phyloP scores from a whole-genome alignment of 1,140 invertebrate genomes.

The Tetramorium parvispinum region DNA sequence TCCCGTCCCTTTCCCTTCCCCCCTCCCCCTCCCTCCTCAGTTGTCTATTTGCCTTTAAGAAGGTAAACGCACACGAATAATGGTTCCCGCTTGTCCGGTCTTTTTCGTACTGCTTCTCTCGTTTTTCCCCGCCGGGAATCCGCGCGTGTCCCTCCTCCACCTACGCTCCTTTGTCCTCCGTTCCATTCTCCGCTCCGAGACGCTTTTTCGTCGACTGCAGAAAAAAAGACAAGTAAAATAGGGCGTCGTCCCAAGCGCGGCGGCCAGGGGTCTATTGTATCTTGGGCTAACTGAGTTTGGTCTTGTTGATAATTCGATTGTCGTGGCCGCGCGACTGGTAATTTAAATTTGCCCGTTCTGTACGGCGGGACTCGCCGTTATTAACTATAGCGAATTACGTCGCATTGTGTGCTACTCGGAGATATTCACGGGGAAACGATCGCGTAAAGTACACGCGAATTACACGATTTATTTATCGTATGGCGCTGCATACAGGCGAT shows the following conservation, averaged over 20 bases:
- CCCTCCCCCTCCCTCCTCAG: neutral
- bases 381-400: slow-evolving; percentile 47
- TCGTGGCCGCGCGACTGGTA: slow-evolving; percentile 47
- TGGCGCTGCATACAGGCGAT: neutral
- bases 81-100: slow-evolving; percentile 41
- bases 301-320: slow-evolving; percentile 51
- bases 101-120: neutral
- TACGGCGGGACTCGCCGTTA: slow-evolving; percentile 11
- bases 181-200: slow-evolving; percentile 25
- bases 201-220: slow-evolving; percentile 19
- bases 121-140: neutral
- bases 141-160: neutral
- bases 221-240: slow-evolving; percentile 31
- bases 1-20: neutral
- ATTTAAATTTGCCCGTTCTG: slow-evolving; percentile 32
- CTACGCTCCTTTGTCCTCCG: slow-evolving; percentile 28
- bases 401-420: neutral
- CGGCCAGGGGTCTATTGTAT: slow-evolving; percentile 30
- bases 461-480: slow-evolving; percentile 47
- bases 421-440: slow-evolving; percentile 27
- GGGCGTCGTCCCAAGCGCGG: neutral
- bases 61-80: slow-evolving; percentile 64
- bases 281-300: slow-evolving; percentile 52
- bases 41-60: slow-evolving; percentile 34
- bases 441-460: slow-evolving; percentile 26